Evolutionary conservation across 2,888 invertebrate genomes (phyloP), one percentile per base, ranked within the genome.

Genomic region (Leucoma salicis): DNA sequence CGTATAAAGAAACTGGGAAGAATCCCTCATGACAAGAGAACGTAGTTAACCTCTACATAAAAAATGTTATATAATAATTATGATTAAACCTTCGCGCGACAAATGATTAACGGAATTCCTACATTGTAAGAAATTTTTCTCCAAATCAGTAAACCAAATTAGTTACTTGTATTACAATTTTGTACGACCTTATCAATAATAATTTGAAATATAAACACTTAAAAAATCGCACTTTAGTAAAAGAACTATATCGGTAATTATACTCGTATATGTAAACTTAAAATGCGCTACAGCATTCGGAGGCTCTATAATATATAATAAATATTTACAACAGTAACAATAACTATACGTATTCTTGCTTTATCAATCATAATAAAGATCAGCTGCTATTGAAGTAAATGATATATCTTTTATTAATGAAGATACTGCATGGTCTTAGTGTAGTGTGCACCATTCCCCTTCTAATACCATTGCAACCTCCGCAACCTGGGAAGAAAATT

Each of bases 401-500:
- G 35, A 55, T 53, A 27, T 27, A 42, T 49, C 45, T 44, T 46
- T 52, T 46, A 49, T 56, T 49, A 58, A 53, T 56, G 54, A 56
- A 57, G 61, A 57, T 56, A 63, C n/a, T 64, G 66, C 46, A 53
- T 64, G 56, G 58, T 44, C 61, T 69, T 71, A 71, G 66, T 71
- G 69, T 65, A 69, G 65, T 67, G 71, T 72, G 71, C 71, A 78
- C 74, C 78, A 57, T 57, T 56, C 66, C 54, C 66, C 62, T 55
- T 59, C 66, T 59, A 52, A 62, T 64, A 63, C 64, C 63, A 55
- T 58, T 68, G 68, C 66, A 71, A 70, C 66, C 60, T 63, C 57
- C 49, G 53, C 61, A 61, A 64, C 63, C 75, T 79, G 72, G 2
- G 35, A 45, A 25, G 11, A 25, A 10, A 14, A 13, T 13, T 1